These are phyloP conservation scores for Eupsittula cactorum DNA, from an alignment of 2,113 vertebrate genomes.

Conservation along the genomic window DNA sequence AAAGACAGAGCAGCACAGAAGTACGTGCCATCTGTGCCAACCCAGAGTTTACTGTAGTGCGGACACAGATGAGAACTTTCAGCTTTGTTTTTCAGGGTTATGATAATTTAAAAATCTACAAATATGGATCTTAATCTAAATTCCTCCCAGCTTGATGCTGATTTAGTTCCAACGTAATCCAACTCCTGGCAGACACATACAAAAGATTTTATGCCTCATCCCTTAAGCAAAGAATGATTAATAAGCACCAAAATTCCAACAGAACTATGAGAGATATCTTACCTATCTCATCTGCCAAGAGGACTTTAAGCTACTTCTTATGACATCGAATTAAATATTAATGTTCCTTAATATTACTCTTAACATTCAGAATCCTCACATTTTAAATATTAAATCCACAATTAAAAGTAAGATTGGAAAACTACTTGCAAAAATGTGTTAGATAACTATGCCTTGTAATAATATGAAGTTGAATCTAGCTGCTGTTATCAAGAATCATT, in stretches of 20 bases:
- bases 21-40: neutral
- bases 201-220: neutral
- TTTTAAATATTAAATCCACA: conserved; percentile 12
- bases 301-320: neutral
- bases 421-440: neutral
- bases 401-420: neutral
- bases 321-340: neutral
- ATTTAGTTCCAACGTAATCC: neutral
- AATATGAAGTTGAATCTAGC: neutral
- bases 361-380: neutral
- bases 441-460: neutral
- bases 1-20: neutral
- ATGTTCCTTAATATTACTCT: conserved; percentile 12
- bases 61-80: neutral
- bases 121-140: neutral
- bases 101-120: neutral
- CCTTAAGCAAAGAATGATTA: neutral
- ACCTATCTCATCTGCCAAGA: neutral
- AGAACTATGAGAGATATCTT: neutral
- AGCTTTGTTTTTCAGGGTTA: neutral
- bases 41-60: neutral
- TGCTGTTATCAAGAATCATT: neutral
- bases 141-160: neutral
- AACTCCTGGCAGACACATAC: neutral
- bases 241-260: neutral